Base-by-base conservation (phyloP, 2,888 invertebrate species). In the Nudaria mundana region DNA sequence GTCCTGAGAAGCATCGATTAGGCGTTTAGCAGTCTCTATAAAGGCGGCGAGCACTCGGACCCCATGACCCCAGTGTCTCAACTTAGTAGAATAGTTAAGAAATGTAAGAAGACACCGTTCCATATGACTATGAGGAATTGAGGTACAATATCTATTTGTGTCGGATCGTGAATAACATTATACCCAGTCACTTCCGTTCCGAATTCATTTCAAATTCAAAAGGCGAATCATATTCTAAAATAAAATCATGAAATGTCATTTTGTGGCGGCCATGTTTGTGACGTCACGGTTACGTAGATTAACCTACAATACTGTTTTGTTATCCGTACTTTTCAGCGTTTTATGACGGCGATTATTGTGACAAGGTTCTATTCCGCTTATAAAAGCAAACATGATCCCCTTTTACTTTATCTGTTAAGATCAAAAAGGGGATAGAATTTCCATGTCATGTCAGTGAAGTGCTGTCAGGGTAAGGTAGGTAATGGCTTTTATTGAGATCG, bases 91-190 rank as follows among this genome's bases (percentile, higher is more conserved):
- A n/a, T n/a, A n/a, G n/a, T n/a, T n/a, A n/a, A n/a, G n/a, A n/a
- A n/a, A n/a, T n/a, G n/a, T n/a, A n/a, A n/a, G 37, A 44, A 30
- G 30, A 28, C 25, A 30, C 30, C 40, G 29, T 18, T 29, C 47
- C 44, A 51, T 53, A n/a, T n/a, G n/a, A n/a, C n/a, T n/a, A n/a
- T n/a, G n/a, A n/a, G n/a, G n/a, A n/a, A n/a, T 40, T 48, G 37
- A 40, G 52, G 56, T 43, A 61, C 58, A 62, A 59, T 57, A 59
- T n/a, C n/a, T 58, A 40, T 36, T 35, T 5, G 40, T 30, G 51
- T 56, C 47, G 49, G 51, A 50, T 24, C 47, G 38, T 39, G 32
- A 46, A 53, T 46, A 44, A 46, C 46, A 13, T 39, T 31, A 30
- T 22, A 38, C 16, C 6, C 14, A 38, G 47, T 46, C 42, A 48